Conservation (phyloP, 2,113 vertebrate genomes). For the Mellivora capensis region DNA sequence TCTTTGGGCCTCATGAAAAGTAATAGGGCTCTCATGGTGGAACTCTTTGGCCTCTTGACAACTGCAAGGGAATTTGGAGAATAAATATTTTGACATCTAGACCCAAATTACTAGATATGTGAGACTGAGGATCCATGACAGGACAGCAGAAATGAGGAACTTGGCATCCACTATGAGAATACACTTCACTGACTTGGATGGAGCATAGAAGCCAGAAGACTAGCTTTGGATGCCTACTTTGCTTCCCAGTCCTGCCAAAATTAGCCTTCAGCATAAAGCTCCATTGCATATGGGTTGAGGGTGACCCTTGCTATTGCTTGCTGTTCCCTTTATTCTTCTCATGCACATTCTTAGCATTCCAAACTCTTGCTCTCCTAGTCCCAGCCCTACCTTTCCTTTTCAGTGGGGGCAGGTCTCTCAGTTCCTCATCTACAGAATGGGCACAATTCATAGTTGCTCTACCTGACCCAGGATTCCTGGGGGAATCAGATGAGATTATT, state of each 20-base stretch:
- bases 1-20: neutral
- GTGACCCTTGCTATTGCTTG: accelerated
- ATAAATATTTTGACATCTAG: neutral
- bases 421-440: neutral
- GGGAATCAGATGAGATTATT: neutral
- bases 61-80: neutral
- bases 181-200: accelerated
- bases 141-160: neutral
- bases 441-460: neutral
- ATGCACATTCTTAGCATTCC: no score
- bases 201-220: neutral
- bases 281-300: accelerated
- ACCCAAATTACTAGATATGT: neutral
- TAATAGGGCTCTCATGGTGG: neutral
- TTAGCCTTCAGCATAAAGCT: neutral
- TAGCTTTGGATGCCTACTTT: accelerated
- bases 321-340: neutral
- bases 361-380: neutral
- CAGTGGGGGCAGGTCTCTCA: neutral
- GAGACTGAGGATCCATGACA: neutral
- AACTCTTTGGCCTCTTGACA: neutral
- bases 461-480: neutral
- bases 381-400: neutral
- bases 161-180: neutral
- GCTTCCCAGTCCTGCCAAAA: neutral